These are phyloP conservation scores for Parapsyche elsis DNA, from an alignment of 1,140 invertebrate species.

Conservation along the genomic window DNA sequence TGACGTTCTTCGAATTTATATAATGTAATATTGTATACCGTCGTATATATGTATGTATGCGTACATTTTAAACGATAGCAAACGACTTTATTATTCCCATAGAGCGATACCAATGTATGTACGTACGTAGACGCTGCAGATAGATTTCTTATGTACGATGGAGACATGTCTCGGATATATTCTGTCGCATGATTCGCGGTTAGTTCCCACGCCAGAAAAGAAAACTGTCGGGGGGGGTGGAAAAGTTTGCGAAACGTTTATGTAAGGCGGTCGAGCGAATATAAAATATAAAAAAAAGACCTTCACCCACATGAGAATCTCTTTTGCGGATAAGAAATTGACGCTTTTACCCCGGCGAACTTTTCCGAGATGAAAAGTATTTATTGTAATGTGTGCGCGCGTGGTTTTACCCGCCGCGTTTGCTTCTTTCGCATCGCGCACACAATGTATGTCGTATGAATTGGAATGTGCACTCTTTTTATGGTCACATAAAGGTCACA, in stretches of 20 bases:
- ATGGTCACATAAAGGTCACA: not conserved
- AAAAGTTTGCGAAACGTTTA: slow-evolving; percentile 19
- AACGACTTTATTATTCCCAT: not conserved
- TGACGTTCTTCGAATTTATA: slow-evolving; percentile 28
- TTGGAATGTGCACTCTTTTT: not conserved
- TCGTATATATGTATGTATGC: not conserved
- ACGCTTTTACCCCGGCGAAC: not conserved
- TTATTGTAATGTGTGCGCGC: no score
- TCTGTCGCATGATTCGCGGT: no score
- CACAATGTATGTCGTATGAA: not conserved
- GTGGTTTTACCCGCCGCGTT: no score
- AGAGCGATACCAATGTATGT: no score
- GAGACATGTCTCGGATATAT: no score
- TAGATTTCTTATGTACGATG: not conserved
- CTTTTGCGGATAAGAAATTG: slow-evolving; percentile 1
- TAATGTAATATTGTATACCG: not conserved
- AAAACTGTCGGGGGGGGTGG: not conserved
- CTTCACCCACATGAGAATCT: not conserved
- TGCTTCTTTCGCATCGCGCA: no score
- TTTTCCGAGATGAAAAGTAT: no score
- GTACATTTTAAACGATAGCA: not conserved
- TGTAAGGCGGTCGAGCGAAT: not conserved
- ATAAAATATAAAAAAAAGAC: not conserved
- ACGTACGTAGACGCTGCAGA: no score
- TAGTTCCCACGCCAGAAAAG: no score